Evolutionary conservation across 2,888 invertebrate genomes (phyloP).

Genomic region (Notodonta dromedarius): DNA sequence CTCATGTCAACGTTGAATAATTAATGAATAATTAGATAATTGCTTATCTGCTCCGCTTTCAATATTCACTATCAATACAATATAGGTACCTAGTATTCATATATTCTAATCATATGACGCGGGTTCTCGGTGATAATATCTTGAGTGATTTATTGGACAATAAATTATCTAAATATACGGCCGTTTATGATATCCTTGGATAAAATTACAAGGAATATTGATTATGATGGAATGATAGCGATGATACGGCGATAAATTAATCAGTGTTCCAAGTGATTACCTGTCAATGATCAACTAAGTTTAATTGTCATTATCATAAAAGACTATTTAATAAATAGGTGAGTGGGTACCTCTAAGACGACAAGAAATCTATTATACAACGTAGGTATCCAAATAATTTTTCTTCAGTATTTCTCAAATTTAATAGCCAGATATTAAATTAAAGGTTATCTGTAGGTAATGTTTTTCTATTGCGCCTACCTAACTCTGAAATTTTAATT

Average conservation of each 20-base stretch:
- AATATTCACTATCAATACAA: constrained; percentile 17
- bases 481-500: too few relatives aligned
- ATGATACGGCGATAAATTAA: not conserved
- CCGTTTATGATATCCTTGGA: constrained; percentile 4
- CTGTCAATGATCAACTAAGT: too few relatives aligned
- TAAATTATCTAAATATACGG: constrained; percentile 10
- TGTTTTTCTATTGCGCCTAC: too few relatives aligned
- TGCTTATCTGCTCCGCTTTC: constrained; percentile 52
- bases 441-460: too few relatives aligned
- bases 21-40: constrained; percentile 69
- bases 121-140: constrained; percentile 28
- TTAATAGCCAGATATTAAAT: too few relatives aligned
- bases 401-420: too few relatives aligned
- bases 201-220: not conserved
- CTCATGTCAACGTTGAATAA: constrained; percentile 54
- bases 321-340: too few relatives aligned
- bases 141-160: constrained; percentile 15
- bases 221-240: constrained; percentile 1
- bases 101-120: constrained; percentile 24
- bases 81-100: constrained; percentile 9
- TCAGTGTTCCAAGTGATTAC: not conserved
- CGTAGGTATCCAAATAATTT: too few relatives aligned
- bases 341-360: too few relatives aligned
- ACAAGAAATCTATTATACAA: too few relatives aligned
- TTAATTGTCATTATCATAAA: too few relatives aligned